Base-by-base conservation (phyloP, 2,113 vertebrate species). In the Passer montanus region DNA sequence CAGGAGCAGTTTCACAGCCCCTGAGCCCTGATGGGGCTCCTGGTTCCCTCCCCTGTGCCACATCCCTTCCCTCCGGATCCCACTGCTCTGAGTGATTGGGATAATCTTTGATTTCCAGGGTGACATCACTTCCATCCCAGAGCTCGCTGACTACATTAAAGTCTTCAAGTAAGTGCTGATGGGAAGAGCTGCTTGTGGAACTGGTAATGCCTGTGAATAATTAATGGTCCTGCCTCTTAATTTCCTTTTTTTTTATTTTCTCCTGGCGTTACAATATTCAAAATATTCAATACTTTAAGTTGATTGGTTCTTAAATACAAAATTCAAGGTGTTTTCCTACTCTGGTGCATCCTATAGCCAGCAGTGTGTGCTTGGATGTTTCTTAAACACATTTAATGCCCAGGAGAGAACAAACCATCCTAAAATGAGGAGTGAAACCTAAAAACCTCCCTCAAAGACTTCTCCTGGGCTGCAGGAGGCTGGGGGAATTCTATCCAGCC, bases 91-190 rank as follows among this genome's bases (percentile, higher is more conserved):
- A 26, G 27, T 89, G n/a, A 90, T 16, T 1, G 59, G 69, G 30
- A 43, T 66, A 0, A 41, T 84, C 53, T 97, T 87, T 80, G 92
- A 44, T 96, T 92, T 95, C 18, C 97, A 99, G 99, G 99, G 99
- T 97, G 99, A 99, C 97, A 99, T 99, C 97, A 99, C 99, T 94
- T 99, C 99, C 93, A 99, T 99, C 97, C 99, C 99, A 2, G 99
- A 99, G 98, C 98, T 99, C 53, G 99, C 99, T 0, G 99, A 99
- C 98, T 99, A 99, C 90, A 98, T 99, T 93, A 99, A 99, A 98
- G 99, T 99, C 94, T 99, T 99, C 98, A 99, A 99, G 99, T 99
- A 98, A 99, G 99, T 99, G 87, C 90, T 95, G 83, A 24, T 91
- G 90, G 93, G 95, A 91, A 87, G 68, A 83, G 68, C 64, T 75